Conservation (phyloP, 2,888 invertebrate species). For the Onthophagus sagittarius region DNA sequence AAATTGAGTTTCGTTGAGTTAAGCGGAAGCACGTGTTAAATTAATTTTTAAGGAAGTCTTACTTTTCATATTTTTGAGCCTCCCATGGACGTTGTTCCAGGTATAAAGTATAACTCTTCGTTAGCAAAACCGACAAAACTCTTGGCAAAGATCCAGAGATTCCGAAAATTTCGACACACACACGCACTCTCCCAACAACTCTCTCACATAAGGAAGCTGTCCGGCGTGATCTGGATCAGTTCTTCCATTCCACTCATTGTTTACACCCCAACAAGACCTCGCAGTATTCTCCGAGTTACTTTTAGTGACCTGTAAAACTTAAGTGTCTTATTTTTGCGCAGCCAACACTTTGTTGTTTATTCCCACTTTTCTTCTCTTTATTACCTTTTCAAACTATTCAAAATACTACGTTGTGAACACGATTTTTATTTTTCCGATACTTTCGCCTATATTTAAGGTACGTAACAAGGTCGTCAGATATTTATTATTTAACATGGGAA, state of each 20-base stretch:
- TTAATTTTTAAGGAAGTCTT: no score
- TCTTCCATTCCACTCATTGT: slow-evolving; percentile 15
- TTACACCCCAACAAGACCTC: slow-evolving; percentile 10
- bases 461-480: neutral
- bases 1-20: no score
- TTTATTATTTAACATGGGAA: neutral
- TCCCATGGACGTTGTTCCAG: neutral
- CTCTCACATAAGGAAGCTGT: slow-evolving; percentile 13
- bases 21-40: no score
- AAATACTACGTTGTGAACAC: no score
- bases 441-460: neutral
- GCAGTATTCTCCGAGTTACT: neutral
- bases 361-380: neutral
- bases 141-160: slow-evolving; percentile 26
- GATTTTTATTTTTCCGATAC: neutral
- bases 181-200: neutral
- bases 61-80: no score
- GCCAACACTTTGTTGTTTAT: slow-evolving; percentile 1
- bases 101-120: neutral
- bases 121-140: slow-evolving; percentile 12
- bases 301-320: neutral
- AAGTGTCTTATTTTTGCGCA: neutral
- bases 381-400: no score
- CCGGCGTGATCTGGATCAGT: slow-evolving; percentile 11
- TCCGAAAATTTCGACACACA: slow-evolving; percentile 23